Evolutionary conservation across 2,113 vertebrate species (phyloP), one percentile per base, ranked within the genome.

Genomic region (Canis aureus): DNA sequence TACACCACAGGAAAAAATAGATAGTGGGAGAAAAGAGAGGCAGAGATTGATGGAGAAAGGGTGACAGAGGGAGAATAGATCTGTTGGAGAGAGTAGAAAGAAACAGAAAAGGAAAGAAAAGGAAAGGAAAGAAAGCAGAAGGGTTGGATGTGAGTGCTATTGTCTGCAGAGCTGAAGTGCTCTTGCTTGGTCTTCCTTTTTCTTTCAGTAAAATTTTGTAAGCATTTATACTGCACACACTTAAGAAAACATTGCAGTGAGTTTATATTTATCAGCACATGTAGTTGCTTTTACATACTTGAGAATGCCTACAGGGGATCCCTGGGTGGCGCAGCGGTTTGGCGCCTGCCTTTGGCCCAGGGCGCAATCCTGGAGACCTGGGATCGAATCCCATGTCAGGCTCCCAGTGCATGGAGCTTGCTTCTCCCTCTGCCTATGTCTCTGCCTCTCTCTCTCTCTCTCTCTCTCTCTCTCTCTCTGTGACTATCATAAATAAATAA

Each of bases 101-200:
- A 66, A 80, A 25, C 19, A 35, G 17, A 12, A 35, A 35, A 20
- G 49, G 17, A 29, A 15, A 35, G 17, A 12, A 35, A 35, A 20
- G 49, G 17, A 29, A 15, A 51, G 38, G 10, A 9, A 17, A 76
- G 59, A 27, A 53, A 6, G 35, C 49, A 89, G 59, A 64, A 74
- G 17, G 49, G 10, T 17, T 2, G 9, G 20, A 17, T 51, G 53
- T 55, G 62, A 90, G 51, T 11, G 19, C 8, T 57, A 7, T 1
- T 19, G 25, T 59, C 35, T 73, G 4, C 0, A 64, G 80, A 92
- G 2, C 64, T 64, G 13, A 93, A 92, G 79, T 32, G 6, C 23
- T 82, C 64, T 93, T 29, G 43, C 9, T 79, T 81, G 19, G 23
- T 22, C 96, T 87, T 12, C 32, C 76, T 96, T 84, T 83, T 82